phyloP scores from a whole-genome alignment of 2,888 invertebrate genomes.

The Lysandra bellargus region DNA sequence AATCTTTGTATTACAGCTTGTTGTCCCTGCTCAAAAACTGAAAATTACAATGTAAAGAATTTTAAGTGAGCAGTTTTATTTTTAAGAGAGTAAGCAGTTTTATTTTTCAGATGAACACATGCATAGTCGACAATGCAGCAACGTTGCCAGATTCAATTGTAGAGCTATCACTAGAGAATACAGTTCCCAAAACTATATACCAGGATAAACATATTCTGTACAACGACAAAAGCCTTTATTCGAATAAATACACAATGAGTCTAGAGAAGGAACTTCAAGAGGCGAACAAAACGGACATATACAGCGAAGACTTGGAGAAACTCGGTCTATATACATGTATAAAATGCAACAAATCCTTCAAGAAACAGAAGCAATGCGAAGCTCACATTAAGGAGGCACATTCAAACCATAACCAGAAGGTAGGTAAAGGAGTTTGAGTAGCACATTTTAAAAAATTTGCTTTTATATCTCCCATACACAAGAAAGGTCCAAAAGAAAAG shows the following conservation, averaged over 20 bases:
- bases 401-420: constrained; percentile 55
- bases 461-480: no score
- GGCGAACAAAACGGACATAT: constrained; percentile 58
- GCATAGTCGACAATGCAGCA: constrained; percentile 70
- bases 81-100: no score
- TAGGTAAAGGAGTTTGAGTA: constrained; percentile 38
- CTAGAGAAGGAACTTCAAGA: constrained; percentile 59
- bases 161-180: constrained; percentile 69
- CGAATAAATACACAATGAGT: constrained; percentile 64
- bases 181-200: constrained; percentile 71
- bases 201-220: constrained; percentile 71
- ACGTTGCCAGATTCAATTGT: constrained; percentile 73
- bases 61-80: not conserved
- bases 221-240: constrained; percentile 63
- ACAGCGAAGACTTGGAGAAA: constrained; percentile 57
- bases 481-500: no score
- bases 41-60: not conserved
- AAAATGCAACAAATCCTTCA: constrained; percentile 79
- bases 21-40: not conserved
- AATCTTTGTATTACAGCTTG: not conserved
- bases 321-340: constrained; percentile 62
- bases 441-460: not conserved
- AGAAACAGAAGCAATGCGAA: constrained; percentile 83
- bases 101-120: constrained; percentile 65
- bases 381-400: constrained; percentile 82